Evolutionary conservation across 2,797 vertebrate species (phyloP).

Genomic region (Anas bahamensis): DNA sequence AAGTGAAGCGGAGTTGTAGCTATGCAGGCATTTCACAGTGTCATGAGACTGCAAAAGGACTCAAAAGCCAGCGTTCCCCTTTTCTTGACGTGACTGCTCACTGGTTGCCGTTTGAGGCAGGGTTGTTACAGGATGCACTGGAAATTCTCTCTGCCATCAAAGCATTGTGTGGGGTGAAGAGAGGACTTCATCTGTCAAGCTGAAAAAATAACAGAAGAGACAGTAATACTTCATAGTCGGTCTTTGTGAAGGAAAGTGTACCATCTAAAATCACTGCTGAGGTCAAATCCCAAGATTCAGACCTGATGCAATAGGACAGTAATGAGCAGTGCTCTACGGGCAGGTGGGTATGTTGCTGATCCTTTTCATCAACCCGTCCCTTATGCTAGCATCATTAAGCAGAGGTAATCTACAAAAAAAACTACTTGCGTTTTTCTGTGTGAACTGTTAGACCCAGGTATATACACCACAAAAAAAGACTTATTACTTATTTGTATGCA

Average conservation of each 20-base stretch:
- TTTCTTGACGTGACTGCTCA: neutral
- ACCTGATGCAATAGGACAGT: slow-evolving; percentile 37
- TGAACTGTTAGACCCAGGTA: neutral
- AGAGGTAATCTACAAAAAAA: neutral
- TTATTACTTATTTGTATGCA: neutral
- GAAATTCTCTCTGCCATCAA: neutral
- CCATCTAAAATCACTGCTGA: slow-evolving; percentile 8
- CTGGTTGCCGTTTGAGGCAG: neutral
- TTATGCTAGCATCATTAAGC: neutral
- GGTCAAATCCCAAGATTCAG: slow-evolving; percentile 42
- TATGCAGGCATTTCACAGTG: neutral
- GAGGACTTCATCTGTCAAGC: slow-evolving; percentile 14
- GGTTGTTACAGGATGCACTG: neutral
- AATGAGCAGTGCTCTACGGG: neutral
- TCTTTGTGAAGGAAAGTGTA: slow-evolving; percentile 1
- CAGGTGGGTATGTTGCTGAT: neutral
- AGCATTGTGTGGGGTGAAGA: neutral
- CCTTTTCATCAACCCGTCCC: neutral
- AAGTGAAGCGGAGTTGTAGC: neutral
- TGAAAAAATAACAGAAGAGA: neutral
- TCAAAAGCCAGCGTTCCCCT: neutral
- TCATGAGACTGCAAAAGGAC: neutral
- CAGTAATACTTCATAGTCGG: neutral
- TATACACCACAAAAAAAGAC: neutral
- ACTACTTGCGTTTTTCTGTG: neutral